Conservation (phyloP, 1,140 invertebrate genomes). For the Platyura marginata region DNA sequence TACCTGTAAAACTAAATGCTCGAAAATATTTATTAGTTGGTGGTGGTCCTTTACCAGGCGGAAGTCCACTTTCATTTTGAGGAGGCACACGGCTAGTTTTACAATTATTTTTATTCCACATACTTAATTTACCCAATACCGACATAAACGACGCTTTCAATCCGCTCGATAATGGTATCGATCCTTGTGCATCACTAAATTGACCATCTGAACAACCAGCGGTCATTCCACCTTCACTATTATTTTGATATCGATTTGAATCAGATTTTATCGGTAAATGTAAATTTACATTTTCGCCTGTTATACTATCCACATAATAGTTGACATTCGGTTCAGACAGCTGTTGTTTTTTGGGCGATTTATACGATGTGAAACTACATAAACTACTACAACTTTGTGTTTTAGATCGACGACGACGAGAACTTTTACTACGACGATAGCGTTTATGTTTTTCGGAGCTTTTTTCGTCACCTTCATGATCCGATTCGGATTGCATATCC, state of each 20-base stretch:
- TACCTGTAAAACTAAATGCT: neutral
- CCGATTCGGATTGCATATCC: neutral
- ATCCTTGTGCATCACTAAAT: too few relatives aligned
- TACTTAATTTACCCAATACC: neutral
- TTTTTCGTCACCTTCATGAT: neutral
- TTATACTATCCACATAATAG: neutral
- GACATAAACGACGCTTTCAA: neutral
- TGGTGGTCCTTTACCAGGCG: neutral
- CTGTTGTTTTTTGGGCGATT: neutral
- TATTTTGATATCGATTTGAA: too few relatives aligned
- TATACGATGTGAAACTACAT: neutral
- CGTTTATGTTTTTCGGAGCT: neutral
- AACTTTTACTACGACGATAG: neutral
- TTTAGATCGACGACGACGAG: neutral
- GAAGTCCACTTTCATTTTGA: neutral
- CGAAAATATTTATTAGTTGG: neutral
- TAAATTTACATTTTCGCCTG: neutral
- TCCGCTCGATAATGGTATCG: too few relatives aligned
- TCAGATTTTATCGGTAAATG: too few relatives aligned
- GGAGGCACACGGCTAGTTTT: neutral
- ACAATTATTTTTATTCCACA: neutral
- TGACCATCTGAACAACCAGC: too few relatives aligned
- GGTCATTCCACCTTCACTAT: too few relatives aligned
- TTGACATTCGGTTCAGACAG: neutral
- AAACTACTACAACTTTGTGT: neutral